phyloP scores from a whole-genome alignment of 2,888 invertebrate species.

The Esperia sulphurella region DNA sequence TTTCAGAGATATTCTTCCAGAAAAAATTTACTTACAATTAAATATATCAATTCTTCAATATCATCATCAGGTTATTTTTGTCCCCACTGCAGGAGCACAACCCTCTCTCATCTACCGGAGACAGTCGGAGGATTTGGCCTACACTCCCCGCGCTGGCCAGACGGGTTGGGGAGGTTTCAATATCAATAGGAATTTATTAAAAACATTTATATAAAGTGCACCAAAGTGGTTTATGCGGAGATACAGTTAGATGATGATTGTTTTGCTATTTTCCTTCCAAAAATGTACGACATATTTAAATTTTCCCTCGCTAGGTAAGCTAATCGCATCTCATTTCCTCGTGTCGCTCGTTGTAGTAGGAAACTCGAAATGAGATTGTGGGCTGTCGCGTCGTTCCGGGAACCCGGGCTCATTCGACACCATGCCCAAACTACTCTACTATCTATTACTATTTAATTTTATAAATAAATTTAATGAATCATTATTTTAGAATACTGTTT shows the following conservation, averaged over 20 bases:
- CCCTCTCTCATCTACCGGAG: no score
- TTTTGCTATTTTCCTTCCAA: neutral
- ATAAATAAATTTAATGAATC: neutral
- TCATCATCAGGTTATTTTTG: no score
- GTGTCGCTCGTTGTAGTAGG: slow-evolving; percentile 54
- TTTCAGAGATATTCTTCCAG: neutral
- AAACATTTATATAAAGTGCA: no score
- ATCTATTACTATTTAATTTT: slow-evolving; percentile 2
- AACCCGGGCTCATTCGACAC: slow-evolving; percentile 45
- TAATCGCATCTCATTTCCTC: slow-evolving; percentile 69
- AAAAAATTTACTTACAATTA: no score
- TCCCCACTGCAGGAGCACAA: no score
- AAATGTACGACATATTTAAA: slow-evolving; percentile 2
- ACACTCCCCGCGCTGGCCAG: no score
- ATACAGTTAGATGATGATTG: neutral
- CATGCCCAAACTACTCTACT: slow-evolving; percentile 23
- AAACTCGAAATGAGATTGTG: slow-evolving; percentile 64
- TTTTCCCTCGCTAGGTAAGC: slow-evolving; percentile 34
- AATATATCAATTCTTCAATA: no score
- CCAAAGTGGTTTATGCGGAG: no score
- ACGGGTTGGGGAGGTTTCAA: no score
- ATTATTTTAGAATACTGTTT: no score
- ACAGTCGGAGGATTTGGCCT: no score
- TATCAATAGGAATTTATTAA: no score
- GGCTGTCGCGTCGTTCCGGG: slow-evolving; percentile 55